Evolutionary conservation across 2,113 vertebrate species (phyloP).

Genomic region (Chloroceryle aenea): DNA sequence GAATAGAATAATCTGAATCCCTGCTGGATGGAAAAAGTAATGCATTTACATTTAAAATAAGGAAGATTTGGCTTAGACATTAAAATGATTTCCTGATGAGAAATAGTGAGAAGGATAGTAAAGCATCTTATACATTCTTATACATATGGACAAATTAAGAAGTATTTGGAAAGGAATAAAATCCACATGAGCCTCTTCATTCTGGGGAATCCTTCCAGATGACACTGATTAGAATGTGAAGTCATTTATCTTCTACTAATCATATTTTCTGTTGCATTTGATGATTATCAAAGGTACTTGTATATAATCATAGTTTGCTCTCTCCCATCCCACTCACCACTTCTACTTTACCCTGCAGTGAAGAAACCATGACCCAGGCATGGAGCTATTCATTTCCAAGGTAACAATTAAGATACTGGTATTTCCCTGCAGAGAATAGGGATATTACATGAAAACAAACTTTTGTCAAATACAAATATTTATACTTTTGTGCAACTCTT

Average conservation of each 20-base stretch:
- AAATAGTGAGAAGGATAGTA: not conserved
- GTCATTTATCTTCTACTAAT: not conserved
- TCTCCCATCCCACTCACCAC: not conserved
- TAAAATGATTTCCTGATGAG: not conserved
- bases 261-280: not conserved
- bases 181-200: not conserved
- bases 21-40: not conserved
- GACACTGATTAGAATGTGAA: not conserved
- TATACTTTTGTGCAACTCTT: not conserved
- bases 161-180: not conserved
- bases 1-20: not conserved
- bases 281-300: not conserved
- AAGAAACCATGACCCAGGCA: not conserved
- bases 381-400: not conserved
- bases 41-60: not conserved
- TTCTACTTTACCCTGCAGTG: not conserved
- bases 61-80: not conserved
- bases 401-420: not conserved
- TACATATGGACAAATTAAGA: not conserved
- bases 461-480: not conserved
- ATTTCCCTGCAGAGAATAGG: not conserved
- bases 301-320: not conserved
- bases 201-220: not conserved
- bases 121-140: not conserved
- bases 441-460: not conserved